Evolutionary conservation across 2,888 invertebrate genomes (phyloP), one percentile per base, ranked within the genome.

Genomic region (Drosophila mimetica): DNA sequence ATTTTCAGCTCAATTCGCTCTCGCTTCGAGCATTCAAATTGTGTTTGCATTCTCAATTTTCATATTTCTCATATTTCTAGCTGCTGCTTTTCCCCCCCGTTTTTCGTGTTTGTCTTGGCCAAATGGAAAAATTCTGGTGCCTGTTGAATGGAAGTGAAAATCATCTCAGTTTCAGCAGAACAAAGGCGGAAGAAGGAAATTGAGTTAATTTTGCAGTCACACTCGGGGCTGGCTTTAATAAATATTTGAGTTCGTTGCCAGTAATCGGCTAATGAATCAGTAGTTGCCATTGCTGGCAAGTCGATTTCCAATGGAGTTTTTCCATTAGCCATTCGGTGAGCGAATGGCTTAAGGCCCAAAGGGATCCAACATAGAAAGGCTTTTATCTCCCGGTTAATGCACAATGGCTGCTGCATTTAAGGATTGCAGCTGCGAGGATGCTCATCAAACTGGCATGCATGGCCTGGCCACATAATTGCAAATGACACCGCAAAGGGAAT

Each of bases 381-480:
- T 63, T 65, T 20, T 55, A 57, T 54, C 28, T 42, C 48, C 20
- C 28, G 28, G 28, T 28, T 44, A 44, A 44, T 28, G 28, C 13
- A 54, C 42, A 48, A 22, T 70, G 71, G 46, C 50, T 63, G 46
- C 50, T 63, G 37, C 48, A 51, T 25, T 20, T 42, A 50, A 59
- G 47, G 71, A 54, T 41, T 36, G n/a, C 47, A 50, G 34, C 25
- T 30, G 28, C 18, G n/a, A 30, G 28, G 22, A 11, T 54, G 60
- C 70, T 69, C 72, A 71, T 71, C 71, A 71, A 75, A 75, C 47
- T 65, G 67, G 42, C 65, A 64, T 66, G 65, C 74, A 64, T 77
- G 61, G 77, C 46, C 67, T 67, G 58, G 55, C 65, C 52, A 48
- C 67, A 77, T 77, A 77, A 76, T 77, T 74, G 76, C 61, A 76